These are phyloP conservation scores for Cepphus grylle DNA, from an alignment of 2,113 vertebrate species.

Conservation along the genomic window DNA sequence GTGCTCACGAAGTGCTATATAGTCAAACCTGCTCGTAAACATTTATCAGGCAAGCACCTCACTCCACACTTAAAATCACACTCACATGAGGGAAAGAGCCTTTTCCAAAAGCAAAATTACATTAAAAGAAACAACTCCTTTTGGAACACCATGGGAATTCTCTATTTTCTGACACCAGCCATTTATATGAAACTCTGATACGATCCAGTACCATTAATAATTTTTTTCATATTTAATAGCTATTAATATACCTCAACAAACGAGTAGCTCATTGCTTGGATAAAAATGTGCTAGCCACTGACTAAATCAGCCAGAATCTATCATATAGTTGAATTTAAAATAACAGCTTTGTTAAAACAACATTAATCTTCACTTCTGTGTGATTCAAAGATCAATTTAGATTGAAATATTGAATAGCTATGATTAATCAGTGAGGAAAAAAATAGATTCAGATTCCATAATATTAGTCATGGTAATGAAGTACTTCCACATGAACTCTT, in stretches of 20 bases:
- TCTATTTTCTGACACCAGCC: neutral
- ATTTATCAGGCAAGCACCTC: neutral
- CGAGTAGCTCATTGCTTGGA: neutral
- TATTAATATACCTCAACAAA: neutral
- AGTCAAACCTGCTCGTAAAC: neutral
- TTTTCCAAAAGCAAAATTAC: neutral
- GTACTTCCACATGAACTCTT: neutral
- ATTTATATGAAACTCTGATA: neutral
- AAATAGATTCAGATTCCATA: neutral
- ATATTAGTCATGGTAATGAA: neutral
- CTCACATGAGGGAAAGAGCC: accelerated
- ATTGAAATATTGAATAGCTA: neutral
- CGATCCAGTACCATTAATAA: neutral
- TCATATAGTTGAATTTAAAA: neutral
- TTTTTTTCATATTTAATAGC: neutral
- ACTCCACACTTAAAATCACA: neutral
- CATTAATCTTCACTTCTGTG: neutral
- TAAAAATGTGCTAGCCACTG: neutral
- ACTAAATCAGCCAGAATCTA: neutral
- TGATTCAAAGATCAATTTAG: neutral
- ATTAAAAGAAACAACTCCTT: neutral
- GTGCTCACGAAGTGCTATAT: neutral
- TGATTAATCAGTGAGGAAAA: neutral
- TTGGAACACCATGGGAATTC: neutral
- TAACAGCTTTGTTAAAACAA: neutral